phyloP scores from a whole-genome alignment of 92 coral and sea anemone genomes.

The Porites rus region DNA sequence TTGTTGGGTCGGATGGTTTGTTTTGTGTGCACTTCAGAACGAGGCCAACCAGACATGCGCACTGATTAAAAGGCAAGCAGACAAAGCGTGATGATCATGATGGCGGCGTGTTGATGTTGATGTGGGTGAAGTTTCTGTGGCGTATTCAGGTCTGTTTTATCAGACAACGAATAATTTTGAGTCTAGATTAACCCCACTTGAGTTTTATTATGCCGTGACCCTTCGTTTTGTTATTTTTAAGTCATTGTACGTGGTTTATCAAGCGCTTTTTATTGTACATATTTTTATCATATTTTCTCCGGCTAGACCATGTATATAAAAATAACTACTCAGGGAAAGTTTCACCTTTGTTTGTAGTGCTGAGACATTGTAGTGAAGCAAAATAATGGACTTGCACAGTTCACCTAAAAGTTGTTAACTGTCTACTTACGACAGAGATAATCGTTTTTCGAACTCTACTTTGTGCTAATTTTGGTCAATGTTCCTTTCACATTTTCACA shows the following conservation, averaged over 20 bases:
- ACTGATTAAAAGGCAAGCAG: neutral
- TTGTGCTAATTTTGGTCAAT: neutral
- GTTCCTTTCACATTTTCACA: neutral
- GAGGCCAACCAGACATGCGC: conserved; percentile 43
- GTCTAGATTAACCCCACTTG: neutral
- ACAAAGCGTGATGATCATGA: conserved; percentile 41
- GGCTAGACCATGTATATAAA: no score
- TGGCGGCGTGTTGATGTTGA: conserved; percentile 2
- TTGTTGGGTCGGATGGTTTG: neutral
- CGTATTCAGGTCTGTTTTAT: neutral
- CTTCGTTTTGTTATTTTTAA: neutral
- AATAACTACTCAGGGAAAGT: no score
- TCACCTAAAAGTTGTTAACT: neutral
- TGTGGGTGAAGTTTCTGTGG: neutral
- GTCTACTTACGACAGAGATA: neutral
- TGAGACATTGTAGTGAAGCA: no score
- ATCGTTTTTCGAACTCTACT: neutral
- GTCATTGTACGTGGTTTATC: neutral
- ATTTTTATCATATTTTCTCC: no score
- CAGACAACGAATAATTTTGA: conserved; percentile 11
- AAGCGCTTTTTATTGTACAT: neutral
- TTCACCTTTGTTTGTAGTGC: no score
- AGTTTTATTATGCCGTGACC: neutral
- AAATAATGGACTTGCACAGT: no score
- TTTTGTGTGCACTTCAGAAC: conserved; percentile 23